phyloP scores from a whole-genome alignment of 2,888 invertebrate genomes.

The Baronia brevicornis region DNA sequence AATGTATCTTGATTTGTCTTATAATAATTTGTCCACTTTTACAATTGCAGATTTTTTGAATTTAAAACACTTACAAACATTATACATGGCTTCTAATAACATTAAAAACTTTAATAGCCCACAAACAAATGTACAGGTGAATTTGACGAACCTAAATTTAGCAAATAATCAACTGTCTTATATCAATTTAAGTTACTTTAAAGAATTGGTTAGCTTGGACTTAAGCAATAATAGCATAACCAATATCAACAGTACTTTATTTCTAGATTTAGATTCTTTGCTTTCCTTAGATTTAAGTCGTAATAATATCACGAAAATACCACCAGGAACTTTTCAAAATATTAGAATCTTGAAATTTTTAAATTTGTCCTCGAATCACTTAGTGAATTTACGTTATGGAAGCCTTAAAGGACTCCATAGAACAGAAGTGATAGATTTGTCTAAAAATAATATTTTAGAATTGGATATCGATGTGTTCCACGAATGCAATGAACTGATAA shows the following conservation, averaged over 20 bases:
- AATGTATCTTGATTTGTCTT: slow-evolving; percentile 41
- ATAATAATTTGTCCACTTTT: slow-evolving; percentile 36
- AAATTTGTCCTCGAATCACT: slow-evolving; percentile 48
- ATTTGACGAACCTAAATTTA: slow-evolving; percentile 40
- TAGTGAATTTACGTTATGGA: slow-evolving; percentile 47
- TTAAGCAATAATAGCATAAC: slow-evolving; percentile 41
- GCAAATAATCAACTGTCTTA: slow-evolving; percentile 38
- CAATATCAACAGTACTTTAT: slow-evolving; percentile 35
- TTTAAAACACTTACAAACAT: slow-evolving; percentile 35
- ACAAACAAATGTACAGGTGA: slow-evolving; percentile 34
- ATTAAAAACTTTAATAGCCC: slow-evolving; percentile 44
- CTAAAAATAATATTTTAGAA: slow-evolving; percentile 41
- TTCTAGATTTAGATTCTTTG: slow-evolving; percentile 37
- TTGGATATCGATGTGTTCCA: slow-evolving; percentile 56
- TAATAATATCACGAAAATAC: slow-evolving; percentile 40
- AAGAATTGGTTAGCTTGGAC: slow-evolving; percentile 39
- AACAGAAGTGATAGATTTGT: slow-evolving; percentile 50
- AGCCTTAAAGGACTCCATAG: slow-evolving; percentile 50
- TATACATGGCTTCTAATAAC: slow-evolving; percentile 43
- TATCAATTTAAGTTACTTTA: slow-evolving; percentile 44
- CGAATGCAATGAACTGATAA: slow-evolving; percentile 48
- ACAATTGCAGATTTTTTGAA: slow-evolving; percentile 23
- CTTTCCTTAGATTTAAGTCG: slow-evolving; percentile 47
- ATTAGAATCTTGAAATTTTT: slow-evolving; percentile 46
- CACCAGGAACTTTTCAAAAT: slow-evolving; percentile 52